These are phyloP conservation scores for Taenioides sp. DNA, from an alignment of 2,797 vertebrate genomes.

Conservation along the genomic window DNA sequence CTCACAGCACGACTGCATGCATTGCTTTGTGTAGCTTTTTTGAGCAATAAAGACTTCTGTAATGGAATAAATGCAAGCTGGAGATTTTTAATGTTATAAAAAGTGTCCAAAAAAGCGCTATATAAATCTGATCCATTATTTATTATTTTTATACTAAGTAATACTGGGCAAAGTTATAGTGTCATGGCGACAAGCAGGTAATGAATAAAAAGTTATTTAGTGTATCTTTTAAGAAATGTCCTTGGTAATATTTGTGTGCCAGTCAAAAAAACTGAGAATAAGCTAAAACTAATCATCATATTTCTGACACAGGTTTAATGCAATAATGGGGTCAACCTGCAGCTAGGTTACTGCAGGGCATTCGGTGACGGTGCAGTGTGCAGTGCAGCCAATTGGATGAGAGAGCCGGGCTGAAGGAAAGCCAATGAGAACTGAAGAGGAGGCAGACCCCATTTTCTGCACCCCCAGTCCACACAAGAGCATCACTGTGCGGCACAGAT, in stretches of 20 bases:
- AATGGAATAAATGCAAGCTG: neutral
- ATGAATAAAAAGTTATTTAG: neutral
- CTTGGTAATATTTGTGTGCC: neutral
- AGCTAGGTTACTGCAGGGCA: conserved; percentile 67
- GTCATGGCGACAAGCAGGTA: neutral
- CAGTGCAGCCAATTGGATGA: conserved; percentile 56
- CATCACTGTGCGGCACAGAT: conserved; percentile 53
- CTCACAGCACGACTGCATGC: too few species aligned
- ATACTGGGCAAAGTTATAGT: neutral
- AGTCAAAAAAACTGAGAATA: neutral
- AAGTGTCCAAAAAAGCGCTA: too few species aligned
- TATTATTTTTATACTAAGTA: neutral
- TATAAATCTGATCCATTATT: too few species aligned
- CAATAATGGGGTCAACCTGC: conserved; percentile 67
- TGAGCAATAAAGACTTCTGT: neutral
- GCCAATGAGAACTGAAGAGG: conserved; percentile 57
- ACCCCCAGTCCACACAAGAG: conserved; percentile 36
- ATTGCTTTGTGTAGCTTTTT: neutral
- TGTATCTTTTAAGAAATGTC: neutral
- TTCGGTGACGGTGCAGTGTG: conserved; percentile 45
- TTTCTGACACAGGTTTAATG: conserved; percentile 2
- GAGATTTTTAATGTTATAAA: neutral
- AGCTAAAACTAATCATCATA: neutral
- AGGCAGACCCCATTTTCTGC: conserved; percentile 46
- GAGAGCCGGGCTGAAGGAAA: conserved; percentile 26